Evolutionary conservation across 2,797 vertebrate genomes (phyloP), one percentile per base, ranked within the genome.

Genomic region (Anolis apletophallus): DNA sequence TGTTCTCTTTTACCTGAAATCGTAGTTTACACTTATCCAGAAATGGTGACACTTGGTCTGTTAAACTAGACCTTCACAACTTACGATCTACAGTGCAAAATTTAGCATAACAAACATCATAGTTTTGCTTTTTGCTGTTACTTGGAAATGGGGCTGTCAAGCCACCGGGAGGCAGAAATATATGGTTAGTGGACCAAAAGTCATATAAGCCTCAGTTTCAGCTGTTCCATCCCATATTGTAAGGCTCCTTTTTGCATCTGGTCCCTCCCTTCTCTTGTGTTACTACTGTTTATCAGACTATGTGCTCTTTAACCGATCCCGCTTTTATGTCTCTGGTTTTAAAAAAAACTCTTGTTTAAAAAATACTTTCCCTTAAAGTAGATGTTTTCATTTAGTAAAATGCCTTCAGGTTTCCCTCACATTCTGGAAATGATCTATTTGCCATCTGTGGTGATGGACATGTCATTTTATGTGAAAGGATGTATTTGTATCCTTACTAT

Each of bases 381-480:
- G 46, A 12, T 10, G 19, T 23, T 84, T 73, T 61, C 40, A n/a
- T 14, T 16, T 17, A 26, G 46, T 3, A 46, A 46, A 46, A 46
- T 46, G 46, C 46, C 46, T 46, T 46, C 7, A 8, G 46, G 46
- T 46, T 46, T 46, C 5, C 7, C 7, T 46, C 46, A 46, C 19
- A 1, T 26, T 23, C 40, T 59, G 26, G 55, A 83, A 59, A 23
- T 6, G 17, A 23, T 59, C 10, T 16, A 29, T 52, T 29, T n/a
- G 67, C 59, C 57, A 64, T 29, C 34, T 55, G 40, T 84, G 29
- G 21, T 67, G 9, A 50, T 68, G 1, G 69, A 71, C 54, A 57
- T 72, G 52, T 14, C 23, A 17, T 29, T 52, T 32, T 14, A 0
- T 1, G 16, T 61, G 80, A 54, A 81, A 1, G 52, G 34, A 0